Evolutionary conservation across 1,140 invertebrate genomes (phyloP).

Genomic region (Penaeus vannamei): DNA sequence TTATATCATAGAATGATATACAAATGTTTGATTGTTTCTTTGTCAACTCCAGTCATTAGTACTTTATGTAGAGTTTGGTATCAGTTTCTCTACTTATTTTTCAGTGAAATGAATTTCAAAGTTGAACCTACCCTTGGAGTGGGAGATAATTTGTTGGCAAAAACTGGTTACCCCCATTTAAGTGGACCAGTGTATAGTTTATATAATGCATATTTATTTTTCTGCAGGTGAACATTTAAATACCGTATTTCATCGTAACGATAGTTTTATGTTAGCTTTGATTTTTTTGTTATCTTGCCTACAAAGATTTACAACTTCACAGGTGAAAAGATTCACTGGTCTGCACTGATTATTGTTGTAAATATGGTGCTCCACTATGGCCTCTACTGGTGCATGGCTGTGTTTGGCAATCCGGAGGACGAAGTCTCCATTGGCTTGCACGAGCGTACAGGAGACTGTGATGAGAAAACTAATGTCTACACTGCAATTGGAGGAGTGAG

Average conservation of each 20-base stretch:
- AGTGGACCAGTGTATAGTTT: too few species aligned
- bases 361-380: slow-evolving; percentile 73
- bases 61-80: too few species aligned
- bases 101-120: background rate
- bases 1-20: too few species aligned
- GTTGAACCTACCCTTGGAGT: background rate
- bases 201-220: too few species aligned
- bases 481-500: slow-evolving; percentile 80
- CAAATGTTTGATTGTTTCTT: too few species aligned
- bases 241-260: too few species aligned
- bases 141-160: too few species aligned
- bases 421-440: slow-evolving; percentile 82
- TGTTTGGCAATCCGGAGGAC: slow-evolving; percentile 79
- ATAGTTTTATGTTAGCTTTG: background rate
- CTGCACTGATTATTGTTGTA: slow-evolving; percentile 52
- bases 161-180: too few species aligned
- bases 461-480: slow-evolving; percentile 76
- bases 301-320: background rate
- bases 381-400: slow-evolving; percentile 73
- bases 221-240: too few species aligned
- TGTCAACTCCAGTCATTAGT: too few species aligned
- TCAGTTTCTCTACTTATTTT: background rate
- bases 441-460: slow-evolving; percentile 83
- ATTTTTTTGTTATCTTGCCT: background rate
- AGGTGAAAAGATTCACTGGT: slow-evolving; percentile 63